Percentiles rank a stretch among this genome's conserved stretches.
Evolutionary conservation across 1,140 invertebrate species (phyloP).

Genomic region (Trachelipus rathkii): DNA sequence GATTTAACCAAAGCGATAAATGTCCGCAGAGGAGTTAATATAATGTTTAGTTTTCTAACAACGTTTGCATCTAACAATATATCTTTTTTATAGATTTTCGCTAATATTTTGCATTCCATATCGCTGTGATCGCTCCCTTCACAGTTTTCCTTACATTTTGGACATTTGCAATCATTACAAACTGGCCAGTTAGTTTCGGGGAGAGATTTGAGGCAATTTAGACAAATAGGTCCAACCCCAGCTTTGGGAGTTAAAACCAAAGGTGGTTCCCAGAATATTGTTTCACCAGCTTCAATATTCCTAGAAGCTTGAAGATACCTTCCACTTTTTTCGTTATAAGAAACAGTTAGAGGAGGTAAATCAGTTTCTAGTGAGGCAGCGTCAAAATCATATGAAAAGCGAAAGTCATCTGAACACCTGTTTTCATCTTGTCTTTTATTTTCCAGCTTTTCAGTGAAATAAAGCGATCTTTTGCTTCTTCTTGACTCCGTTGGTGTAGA

Average conservation of each 20-base stretch:
- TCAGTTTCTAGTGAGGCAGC: not conserved
- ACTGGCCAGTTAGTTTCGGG: conserved; percentile 45
- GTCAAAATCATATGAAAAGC: not conserved
- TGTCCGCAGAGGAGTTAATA: conserved; percentile 60
- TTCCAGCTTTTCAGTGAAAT: no score
- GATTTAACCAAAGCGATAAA: conserved; percentile 61
- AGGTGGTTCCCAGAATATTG: conserved; percentile 65
- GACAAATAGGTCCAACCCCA: conserved; percentile 30
- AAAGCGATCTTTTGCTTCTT: no score
- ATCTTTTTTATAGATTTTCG: conserved; percentile 5
- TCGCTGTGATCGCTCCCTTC: conserved; percentile 45
- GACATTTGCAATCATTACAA: conserved; percentile 62
- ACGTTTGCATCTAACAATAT: not conserved
- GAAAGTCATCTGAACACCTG: not conserved
- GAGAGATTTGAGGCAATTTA: conserved; percentile 33
- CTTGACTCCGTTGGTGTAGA: no score
- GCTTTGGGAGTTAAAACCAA: conserved; percentile 62
- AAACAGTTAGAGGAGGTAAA: not conserved
- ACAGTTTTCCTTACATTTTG: conserved; percentile 62
- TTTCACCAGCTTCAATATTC: conserved; percentile 67
- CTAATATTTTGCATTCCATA: conserved; percentile 31
- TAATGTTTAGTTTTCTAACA: conserved; percentile 24
- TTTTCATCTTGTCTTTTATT: not conserved
- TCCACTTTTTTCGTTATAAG: conserved; percentile 49
- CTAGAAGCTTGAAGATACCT: conserved; percentile 68